These are phyloP conservation scores for Rugalucina vietnamica DNA, from an alignment of 2,888 invertebrate genomes.

Conservation along the genomic window DNA sequence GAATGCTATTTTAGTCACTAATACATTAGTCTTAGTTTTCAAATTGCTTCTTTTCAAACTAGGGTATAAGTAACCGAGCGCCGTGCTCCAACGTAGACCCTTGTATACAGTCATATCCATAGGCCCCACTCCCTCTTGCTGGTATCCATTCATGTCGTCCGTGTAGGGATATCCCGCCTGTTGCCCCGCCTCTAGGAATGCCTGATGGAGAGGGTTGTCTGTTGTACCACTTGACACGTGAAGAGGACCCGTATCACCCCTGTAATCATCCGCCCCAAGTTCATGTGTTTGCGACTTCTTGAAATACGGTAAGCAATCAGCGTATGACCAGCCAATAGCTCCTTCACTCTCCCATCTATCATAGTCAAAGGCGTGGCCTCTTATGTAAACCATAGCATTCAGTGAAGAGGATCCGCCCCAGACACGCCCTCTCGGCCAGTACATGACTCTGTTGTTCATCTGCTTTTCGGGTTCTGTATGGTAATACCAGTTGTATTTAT, in stretches of 20 bases:
- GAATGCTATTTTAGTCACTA: slow-evolving; percentile 85
- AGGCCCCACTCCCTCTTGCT: slow-evolving; percentile 85
- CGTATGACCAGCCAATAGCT: slow-evolving; percentile 91
- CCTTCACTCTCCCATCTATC: slow-evolving; percentile 92
- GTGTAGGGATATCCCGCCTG: slow-evolving; percentile 84
- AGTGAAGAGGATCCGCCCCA: slow-evolving; percentile 93
- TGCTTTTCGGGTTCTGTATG: slow-evolving; percentile 84
- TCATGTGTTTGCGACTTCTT: slow-evolving; percentile 85
- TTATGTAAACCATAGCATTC: slow-evolving; percentile 92
- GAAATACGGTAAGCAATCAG: slow-evolving; percentile 90
- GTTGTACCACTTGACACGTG: slow-evolving; percentile 83
- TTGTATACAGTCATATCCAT: slow-evolving; percentile 85
- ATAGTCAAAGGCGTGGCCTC: slow-evolving; percentile 90
- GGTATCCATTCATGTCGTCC: slow-evolving; percentile 85
- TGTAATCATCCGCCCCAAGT: slow-evolving; percentile 83
- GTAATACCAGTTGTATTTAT: slow-evolving; percentile 84
- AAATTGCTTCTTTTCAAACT: slow-evolving; percentile 87
- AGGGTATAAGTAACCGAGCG: slow-evolving; percentile 89
- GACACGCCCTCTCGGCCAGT: slow-evolving; percentile 86
- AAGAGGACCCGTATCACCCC: slow-evolving; percentile 84
- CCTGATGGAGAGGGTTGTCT: slow-evolving; percentile 84
- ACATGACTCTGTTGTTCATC: slow-evolving; percentile 84
- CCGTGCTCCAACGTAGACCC: slow-evolving; percentile 89
- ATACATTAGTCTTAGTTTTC: slow-evolving; percentile 87
- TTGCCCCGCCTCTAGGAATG: slow-evolving; percentile 83